Evolutionary conservation across 1,140 invertebrate genomes (phyloP).

Genomic region (Anastatus disparis): DNA sequence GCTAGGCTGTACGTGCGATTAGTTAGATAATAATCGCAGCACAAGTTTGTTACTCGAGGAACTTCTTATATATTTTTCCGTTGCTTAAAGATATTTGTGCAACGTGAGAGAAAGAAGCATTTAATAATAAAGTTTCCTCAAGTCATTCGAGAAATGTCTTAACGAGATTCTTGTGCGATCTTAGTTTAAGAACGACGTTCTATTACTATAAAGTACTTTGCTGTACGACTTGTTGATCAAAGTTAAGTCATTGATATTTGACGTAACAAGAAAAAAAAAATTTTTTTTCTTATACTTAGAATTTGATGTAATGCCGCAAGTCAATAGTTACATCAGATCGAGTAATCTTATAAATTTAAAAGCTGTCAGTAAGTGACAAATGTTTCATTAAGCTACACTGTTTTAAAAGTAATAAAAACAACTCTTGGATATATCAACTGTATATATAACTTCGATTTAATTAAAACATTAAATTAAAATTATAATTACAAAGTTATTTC

Average conservation of each 20-base stretch:
- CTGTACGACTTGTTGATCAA: neutral
- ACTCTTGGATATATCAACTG: neutral
- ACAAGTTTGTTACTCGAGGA: too few species aligned
- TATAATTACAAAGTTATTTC: too few species aligned
- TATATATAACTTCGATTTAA: neutral
- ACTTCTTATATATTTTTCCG: constrained; percentile 12
- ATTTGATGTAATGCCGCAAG: too few species aligned
- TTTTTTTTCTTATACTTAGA: neutral
- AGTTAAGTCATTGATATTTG: constrained; percentile 15
- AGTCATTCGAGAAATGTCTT: constrained; percentile 22
- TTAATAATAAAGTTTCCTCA: constrained; percentile 28
- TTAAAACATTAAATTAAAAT: neutral
- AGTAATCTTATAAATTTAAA: neutral
- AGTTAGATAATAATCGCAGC: constrained; percentile 18
- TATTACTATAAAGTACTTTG: too few species aligned
- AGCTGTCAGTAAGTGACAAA: neutral
- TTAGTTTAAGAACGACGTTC: neutral
- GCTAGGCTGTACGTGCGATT: neutral
- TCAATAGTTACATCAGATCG: neutral
- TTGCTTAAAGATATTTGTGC: neutral
- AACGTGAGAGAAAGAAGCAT: constrained; percentile 7
- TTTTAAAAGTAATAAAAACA: neutral
- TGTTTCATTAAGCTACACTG: neutral
- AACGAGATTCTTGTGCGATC: constrained; percentile 19
- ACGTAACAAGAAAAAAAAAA: neutral